Percentiles rank a stretch among this genome's conserved stretches.
Conservation (phyloP, 92 coral and sea anemone species). For the Epizoanthus illoricatus region DNA sequence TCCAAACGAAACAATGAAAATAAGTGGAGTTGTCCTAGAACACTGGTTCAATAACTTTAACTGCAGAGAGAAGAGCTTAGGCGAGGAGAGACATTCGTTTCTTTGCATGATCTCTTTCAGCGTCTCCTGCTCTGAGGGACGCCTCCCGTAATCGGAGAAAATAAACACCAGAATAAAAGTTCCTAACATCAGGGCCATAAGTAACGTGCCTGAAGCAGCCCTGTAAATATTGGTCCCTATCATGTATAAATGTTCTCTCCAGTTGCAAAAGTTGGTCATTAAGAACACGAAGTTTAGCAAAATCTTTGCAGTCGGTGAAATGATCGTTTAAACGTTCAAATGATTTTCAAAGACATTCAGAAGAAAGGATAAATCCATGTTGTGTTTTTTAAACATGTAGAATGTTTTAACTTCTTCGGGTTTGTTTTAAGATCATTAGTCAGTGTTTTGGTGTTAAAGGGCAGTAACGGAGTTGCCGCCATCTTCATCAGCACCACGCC, state of each 20-base stretch:
- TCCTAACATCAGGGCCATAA: slow-evolving; percentile 59
- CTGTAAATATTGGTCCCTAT: slow-evolving; percentile 44
- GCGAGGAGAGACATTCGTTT: slow-evolving; percentile 64
- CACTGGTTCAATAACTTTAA: slow-evolving; percentile 41
- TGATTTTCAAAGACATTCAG: slow-evolving; percentile 47
- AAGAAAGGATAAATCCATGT: slow-evolving; percentile 53
- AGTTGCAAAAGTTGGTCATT: slow-evolving; percentile 81
- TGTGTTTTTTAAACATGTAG: slow-evolving; percentile 33
- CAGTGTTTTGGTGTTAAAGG: slow-evolving; percentile 69
- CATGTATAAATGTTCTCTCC: slow-evolving; percentile 78
- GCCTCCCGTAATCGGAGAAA: slow-evolving; percentile 67
- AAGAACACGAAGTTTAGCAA: slow-evolving; percentile 57
- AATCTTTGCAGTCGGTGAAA: slow-evolving; percentile 45
- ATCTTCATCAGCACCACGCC: slow-evolving; percentile 63
- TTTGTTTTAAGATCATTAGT: slow-evolving; percentile 45
- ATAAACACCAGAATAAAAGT: slow-evolving; percentile 58
- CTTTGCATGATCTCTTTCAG: slow-evolving; percentile 62
- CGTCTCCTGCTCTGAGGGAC: slow-evolving; percentile 33
- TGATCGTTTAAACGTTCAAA: slow-evolving; percentile 57
- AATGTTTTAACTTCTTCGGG: slow-evolving; percentile 12
- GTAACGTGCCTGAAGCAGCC: slow-evolving; percentile 61
- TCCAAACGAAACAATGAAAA: too few relatives aligned
- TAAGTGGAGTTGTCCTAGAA: background rate
- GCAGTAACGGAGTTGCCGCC: slow-evolving; percentile 64
- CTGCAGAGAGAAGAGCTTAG: slow-evolving; percentile 64